A percentile compares a stretch with the other conserved stretches of the same genome.
Conservation (phyloP, 2,888 invertebrate genomes). For the Cheilosia scutellata region DNA sequence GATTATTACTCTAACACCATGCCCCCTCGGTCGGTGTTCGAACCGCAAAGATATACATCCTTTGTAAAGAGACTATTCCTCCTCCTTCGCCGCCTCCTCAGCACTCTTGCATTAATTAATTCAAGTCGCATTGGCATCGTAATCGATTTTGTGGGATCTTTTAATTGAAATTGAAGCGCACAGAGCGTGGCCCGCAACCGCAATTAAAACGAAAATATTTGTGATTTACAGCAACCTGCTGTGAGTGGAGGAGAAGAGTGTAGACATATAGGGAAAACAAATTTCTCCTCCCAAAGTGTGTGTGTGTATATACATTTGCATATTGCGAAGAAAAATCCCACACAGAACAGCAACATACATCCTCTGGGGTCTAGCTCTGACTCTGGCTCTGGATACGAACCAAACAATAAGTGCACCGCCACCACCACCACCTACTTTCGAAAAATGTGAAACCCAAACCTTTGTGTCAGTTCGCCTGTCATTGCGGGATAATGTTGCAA, state of each 20-base stretch:
- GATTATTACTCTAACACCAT: constrained; percentile 65
- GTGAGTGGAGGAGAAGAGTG: constrained; percentile 7
- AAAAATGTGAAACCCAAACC: constrained; percentile 64
- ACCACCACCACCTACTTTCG: constrained; percentile 66
- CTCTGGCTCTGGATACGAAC: background rate
- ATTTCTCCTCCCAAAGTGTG: constrained; percentile 58
- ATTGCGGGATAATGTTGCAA: constrained; percentile 48
- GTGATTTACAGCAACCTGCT: constrained; percentile 72
- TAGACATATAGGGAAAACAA: constrained; percentile 2
- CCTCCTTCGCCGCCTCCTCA: constrained; percentile 44
- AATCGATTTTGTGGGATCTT: constrained; percentile 71
- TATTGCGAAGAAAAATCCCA: constrained; percentile 46
- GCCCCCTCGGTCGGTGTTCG: constrained; percentile 34
- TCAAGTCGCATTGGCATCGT: constrained; percentile 67
- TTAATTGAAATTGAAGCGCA: constrained; percentile 71
- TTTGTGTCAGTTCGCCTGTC: constrained; percentile 51
- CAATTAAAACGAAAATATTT: constrained; percentile 67
- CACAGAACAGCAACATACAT: constrained; percentile 33
- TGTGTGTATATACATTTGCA: constrained; percentile 23
- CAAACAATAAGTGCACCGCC: constrained; percentile 30
- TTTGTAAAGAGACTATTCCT: constrained; percentile 22
- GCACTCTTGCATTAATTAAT: constrained; percentile 68
- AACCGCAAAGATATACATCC: constrained; percentile 28
- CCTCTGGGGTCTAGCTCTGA: background rate
- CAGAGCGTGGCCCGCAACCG: constrained; percentile 33